Evolutionary conservation across 2,113 vertebrate genomes (phyloP), one percentile per base, ranked within the genome.

Genomic region (Anhinga rufa): DNA sequence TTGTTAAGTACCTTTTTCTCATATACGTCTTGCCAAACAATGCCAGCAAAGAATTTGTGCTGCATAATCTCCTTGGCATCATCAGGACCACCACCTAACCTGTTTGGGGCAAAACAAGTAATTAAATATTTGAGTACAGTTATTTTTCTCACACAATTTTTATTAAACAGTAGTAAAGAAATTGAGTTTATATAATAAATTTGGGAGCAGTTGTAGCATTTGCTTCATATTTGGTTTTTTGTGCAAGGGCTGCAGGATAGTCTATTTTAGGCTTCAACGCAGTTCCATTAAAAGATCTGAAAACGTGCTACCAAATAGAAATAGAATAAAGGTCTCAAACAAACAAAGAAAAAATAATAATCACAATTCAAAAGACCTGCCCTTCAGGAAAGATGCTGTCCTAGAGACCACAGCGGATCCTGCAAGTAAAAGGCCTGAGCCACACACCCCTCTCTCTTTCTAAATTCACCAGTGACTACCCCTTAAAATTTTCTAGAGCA

Each of bases 11-110:
- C 99, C 99, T 99, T 99, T 97, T 99, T 99, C 96, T 99, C 99
- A 4, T 99, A 99, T 84, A 99, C 99, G 25, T 99, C 99, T 97
- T 99, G 98, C 99, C 99, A 99, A 97, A 98, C 98, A 49, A 99
- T 99, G 96, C 98, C 98, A 88, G 99, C 98, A 51, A 99, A 99
- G 98, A 99, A 99, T 94, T 99, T 99, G 97, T 99, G 99, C 97
- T 99, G 99, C 99, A 99, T 99, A 93, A 99, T 99, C 98, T 99
- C 99, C 98, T 99, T 99, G 66, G 99, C 99, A 15, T 99, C 99
- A 76, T 99, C 99, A 4, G 99, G 96, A 77, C 99, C 99, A 1
- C 99, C 99, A 9, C 99, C 99, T 96, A 99, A 99, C 98, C 99
- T 99, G 97, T 52, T 96, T 94, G 84, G 70, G 75, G 61, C 36